Conservation (phyloP, 2,113 vertebrate genomes). For the Tyrannus savana region DNA sequence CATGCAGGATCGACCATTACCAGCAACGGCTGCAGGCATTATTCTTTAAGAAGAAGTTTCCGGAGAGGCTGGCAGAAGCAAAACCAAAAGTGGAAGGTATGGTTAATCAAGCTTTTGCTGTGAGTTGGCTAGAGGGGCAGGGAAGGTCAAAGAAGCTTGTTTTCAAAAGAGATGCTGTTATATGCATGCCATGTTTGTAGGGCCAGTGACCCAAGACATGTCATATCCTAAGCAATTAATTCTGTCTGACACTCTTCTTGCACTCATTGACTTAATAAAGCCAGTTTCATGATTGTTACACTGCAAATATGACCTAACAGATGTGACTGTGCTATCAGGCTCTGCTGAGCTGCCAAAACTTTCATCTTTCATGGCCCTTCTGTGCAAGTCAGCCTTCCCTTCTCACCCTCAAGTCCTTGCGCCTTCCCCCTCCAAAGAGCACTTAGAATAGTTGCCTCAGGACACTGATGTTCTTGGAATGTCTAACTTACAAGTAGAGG, state of each 20-base stretch:
- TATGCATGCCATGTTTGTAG: not conserved
- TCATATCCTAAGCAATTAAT: not conserved
- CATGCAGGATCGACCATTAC: slow-evolving; percentile 90
- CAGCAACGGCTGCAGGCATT: slow-evolving; percentile 93
- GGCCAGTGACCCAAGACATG: not conserved
- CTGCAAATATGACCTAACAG: not conserved
- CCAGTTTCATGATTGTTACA: not conserved
- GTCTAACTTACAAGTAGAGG: not conserved
- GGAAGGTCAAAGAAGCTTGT: not conserved
- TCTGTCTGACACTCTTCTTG: not conserved
- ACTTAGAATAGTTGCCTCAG: not conserved
- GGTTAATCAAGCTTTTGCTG: not conserved
- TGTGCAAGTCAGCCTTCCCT: not conserved
- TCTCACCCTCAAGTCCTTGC: not conserved
- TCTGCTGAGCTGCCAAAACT: not conserved
- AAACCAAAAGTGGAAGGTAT: slow-evolving; percentile 94
- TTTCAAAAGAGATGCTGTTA: not conserved
- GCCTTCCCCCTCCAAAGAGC: not conserved
- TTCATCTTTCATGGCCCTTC: not conserved
- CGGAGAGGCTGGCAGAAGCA: slow-evolving; percentile 88
- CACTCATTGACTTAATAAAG: not conserved
- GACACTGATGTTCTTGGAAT: not conserved
- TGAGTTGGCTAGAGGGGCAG: not conserved
- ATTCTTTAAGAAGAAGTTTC: slow-evolving; percentile 96
- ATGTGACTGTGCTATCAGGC: not conserved